These are phyloP conservation scores for Scolopax mira DNA, from an alignment of 2,113 vertebrate species.

Conservation along the genomic window DNA sequence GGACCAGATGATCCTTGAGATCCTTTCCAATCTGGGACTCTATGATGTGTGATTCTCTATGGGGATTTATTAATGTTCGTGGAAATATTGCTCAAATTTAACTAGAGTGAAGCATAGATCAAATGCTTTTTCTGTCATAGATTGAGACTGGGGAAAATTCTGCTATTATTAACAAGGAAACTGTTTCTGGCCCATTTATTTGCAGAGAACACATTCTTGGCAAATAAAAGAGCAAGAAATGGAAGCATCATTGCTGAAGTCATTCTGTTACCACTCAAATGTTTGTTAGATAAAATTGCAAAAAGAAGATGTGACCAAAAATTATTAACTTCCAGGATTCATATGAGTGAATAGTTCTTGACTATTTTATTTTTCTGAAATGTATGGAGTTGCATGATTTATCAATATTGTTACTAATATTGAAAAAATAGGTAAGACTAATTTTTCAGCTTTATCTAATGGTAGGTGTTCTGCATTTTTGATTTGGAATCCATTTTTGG, in stretches of 20 bases:
- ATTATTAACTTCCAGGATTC: background rate
- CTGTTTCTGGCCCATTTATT: background rate
- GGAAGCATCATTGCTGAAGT: background rate
- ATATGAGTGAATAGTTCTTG: background rate
- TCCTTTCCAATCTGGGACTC: background rate
- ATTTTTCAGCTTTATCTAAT: background rate
- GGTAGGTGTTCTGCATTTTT: background rate
- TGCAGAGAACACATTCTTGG: background rate
- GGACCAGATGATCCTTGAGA: background rate
- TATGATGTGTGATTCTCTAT: background rate
- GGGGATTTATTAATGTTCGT: background rate
- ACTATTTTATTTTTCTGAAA: background rate
- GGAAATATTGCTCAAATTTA: background rate
- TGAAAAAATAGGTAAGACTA: background rate
- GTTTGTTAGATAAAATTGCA: background rate
- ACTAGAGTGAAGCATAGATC: background rate
- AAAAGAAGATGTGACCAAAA: background rate
- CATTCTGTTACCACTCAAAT: background rate
- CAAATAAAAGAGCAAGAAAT: background rate
- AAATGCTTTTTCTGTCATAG: background rate
- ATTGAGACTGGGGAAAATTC: background rate
- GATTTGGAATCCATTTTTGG: background rate
- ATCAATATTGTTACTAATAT: background rate
- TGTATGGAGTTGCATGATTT: fast-evolving
- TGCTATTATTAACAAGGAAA: background rate